Percentiles rank a stretch among this genome's conserved stretches.
Evolutionary conservation across 2,113 vertebrate species (phyloP).

Genomic region (Percopsis transmontana): DNA sequence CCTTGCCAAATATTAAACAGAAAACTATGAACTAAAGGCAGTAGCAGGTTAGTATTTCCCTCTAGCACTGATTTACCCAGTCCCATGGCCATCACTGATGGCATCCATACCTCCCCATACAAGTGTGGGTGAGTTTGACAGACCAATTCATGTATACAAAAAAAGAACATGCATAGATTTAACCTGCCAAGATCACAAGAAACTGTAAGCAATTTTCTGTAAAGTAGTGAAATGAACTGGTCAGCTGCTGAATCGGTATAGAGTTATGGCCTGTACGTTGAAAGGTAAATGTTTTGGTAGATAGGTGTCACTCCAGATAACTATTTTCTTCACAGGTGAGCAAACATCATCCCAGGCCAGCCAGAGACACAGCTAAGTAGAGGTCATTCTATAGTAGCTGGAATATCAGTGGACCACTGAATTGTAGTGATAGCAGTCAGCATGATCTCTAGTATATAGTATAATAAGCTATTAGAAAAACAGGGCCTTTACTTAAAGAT

Average conservation of each 20-base stretch:
- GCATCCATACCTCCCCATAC: conserved; percentile 49
- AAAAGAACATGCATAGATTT: conserved; percentile 77
- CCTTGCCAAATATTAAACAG: conserved; percentile 2
- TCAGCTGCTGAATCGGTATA: background rate
- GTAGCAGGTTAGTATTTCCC: conserved; percentile 1
- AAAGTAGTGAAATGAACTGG: conserved; percentile 4
- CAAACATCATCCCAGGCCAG: background rate
- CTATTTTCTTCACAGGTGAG: conserved; percentile 2
- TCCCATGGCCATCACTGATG: conserved; percentile 59
- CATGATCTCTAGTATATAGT: conserved; percentile 33
- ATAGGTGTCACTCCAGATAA: conserved; percentile 22
- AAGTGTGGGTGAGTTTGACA: conserved; percentile 58
- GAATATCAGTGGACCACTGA: conserved; percentile 46
- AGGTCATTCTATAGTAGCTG: conserved; percentile 43
- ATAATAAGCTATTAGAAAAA: conserved; percentile 27
- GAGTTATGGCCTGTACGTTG: conserved; percentile 24
- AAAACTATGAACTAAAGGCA: conserved; percentile 17
- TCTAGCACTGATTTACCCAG: conserved; percentile 49
- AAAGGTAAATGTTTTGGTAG: conserved; percentile 27
- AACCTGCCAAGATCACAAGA: conserved; percentile 63
- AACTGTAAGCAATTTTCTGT: conserved; percentile 26
- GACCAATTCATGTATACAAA: conserved; percentile 55
- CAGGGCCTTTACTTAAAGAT: background rate
- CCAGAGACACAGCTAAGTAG: conserved; percentile 1
- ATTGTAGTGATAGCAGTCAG: conserved; percentile 65